These are phyloP conservation scores for Glomeris maerens DNA, from an alignment of 1,140 invertebrate species.

Conservation along the genomic window DNA sequence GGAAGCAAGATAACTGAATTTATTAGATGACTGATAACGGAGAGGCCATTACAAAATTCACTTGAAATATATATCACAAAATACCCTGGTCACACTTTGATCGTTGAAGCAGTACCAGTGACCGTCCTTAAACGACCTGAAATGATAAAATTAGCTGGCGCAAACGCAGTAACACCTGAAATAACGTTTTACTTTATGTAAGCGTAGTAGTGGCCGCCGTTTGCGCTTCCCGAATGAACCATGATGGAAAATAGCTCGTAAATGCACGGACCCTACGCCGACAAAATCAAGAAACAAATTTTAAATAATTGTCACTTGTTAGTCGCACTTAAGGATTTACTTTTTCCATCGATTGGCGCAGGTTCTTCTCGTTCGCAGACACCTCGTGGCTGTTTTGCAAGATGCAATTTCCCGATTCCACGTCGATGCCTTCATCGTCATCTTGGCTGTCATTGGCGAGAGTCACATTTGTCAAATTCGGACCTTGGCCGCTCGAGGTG, in stretches of 20 bases:
- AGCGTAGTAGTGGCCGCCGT: conserved; percentile 85
- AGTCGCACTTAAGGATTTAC: no score
- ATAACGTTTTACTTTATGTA: conserved; percentile 56
- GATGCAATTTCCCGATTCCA: conserved; percentile 27
- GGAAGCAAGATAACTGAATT: conserved; percentile 9
- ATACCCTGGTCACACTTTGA: conserved; percentile 35
- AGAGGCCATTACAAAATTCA: not conserved
- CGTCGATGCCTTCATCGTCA: conserved; percentile 53
- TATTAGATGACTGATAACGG: not conserved
- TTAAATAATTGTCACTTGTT: not conserved
- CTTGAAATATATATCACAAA: not conserved
- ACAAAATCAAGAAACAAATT: not conserved
- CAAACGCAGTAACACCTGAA: not conserved
- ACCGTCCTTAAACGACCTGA: conserved; percentile 37
- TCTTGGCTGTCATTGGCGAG: conserved; percentile 22
- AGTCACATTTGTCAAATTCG: not conserved
- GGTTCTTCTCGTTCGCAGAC: conserved; percentile 31
- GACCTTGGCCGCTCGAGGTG: conserved; percentile 32
- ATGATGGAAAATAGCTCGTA: conserved; percentile 87
- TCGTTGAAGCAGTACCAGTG: conserved; percentile 46
- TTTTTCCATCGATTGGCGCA: conserved; percentile 29
- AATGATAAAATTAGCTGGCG: not conserved
- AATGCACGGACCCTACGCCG: conserved; percentile 47
- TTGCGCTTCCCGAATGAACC: conserved; percentile 83
- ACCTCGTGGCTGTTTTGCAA: conserved; percentile 13